Base-by-base conservation (phyloP, 1,140 invertebrate genomes). In the Diuraphis noxia region DNA sequence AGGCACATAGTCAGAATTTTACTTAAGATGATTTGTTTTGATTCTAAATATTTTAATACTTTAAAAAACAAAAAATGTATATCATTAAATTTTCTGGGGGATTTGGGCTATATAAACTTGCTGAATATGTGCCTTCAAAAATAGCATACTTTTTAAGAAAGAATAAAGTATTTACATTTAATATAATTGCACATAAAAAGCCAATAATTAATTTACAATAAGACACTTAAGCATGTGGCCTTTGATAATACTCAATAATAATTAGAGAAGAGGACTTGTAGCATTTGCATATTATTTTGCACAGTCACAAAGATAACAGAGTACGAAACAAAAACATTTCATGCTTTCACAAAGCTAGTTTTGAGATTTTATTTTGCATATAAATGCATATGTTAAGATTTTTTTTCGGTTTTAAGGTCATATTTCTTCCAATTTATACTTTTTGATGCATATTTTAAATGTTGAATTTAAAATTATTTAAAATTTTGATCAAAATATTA, bases 191-290 rank as follows among this genome's bases (percentile, higher is more conserved):
- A 87, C 85, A 87, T 38, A 56, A 56, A 56, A 40, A 87, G 46
- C 8, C 2, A 41, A 30, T 84, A 17, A 36, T n/a, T 36, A 49
- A 72, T 72, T 43, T 84, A 56, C 23, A 86, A 86, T 25, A 10
- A 25, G 21, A 86, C 19, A 23, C 19, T 49, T 52, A 5, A 49
- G 52, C 21, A 9, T 13, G 10, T 25, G 3, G 34, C 21, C 34
- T 86, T 49, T 86, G 84, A 85, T 85, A 85, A 85, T 85, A 85
- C 84, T 85, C 43, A 46, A 85, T 85, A 84, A 84, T 41, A 84
- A 85, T 34, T n/a, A n/a, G n/a, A n/a, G n/a, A n/a, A n/a, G n/a
- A n/a, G n/a, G n/a, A n/a, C n/a, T n/a, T n/a, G n/a, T n/a, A n/a
- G n/a, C n/a, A n/a, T n/a, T n/a, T n/a, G n/a, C n/a, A n/a, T n/a